Base-by-base conservation (phyloP, 2,888 invertebrate species). In the Lingula anatina region DNA sequence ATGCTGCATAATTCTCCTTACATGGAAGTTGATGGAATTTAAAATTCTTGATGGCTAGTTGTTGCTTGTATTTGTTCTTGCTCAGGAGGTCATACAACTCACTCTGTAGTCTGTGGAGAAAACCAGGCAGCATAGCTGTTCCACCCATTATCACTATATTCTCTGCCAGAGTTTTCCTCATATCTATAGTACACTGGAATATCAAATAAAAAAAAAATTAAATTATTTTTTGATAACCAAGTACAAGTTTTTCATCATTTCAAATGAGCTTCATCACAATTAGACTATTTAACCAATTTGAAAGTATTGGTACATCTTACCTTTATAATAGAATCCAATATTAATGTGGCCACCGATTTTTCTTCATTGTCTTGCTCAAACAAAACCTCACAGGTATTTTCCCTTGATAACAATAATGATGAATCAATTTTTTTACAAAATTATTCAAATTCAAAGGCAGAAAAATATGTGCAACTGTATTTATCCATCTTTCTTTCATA, bases 81-180 rank as follows among this genome's bases (percentile, higher is more conserved):
- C 81, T 75, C n/a, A 86, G 71, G 40, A 90, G 81, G 50, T 81
- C 69, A 28, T 83, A 79, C 49, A 96, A 79, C 77, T 96, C 96
- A 1, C 83, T 79, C 57, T 85, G 83, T 1, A 97, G 80, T 47
- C 96, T 83, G 23, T 88, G 83, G 66, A 84, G 82, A 64, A 97
- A 86, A 0, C 96, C 96, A 47, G 86, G 86, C 57, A 89, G 79
- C 83, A 88, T 86, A 0, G 87, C 82, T 2, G 88, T 86, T 12
- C 97, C 97, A 31, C 96, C 97, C 48, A 88, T 84, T 21, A 96
- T 78, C 48, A 96, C 80, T 59, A 96, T 84, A 77, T 90, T 92
- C 72, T 86, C 86, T 0, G 90, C 86, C 37, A 97, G 80, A 44
- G 81, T 80, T 47, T 83, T 82, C 15, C 94, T 83, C 53, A 86